phyloP scores from a whole-genome alignment of 2,888 invertebrate genomes.

The Eledona agricola region DNA sequence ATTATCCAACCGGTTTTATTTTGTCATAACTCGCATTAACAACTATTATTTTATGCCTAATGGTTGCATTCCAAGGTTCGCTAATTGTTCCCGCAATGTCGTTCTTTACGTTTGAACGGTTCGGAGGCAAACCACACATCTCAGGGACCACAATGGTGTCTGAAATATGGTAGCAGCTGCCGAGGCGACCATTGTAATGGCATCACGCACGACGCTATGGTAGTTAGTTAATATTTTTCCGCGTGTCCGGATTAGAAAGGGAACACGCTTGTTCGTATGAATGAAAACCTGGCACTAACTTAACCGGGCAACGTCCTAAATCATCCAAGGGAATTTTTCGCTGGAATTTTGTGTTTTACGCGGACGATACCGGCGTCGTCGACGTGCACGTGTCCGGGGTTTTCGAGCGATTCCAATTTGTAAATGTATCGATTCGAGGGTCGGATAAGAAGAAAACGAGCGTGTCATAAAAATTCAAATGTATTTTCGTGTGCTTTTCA shows the following conservation, averaged over 20 bases:
- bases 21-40: conserved; percentile 13
- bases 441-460: conserved; percentile 26
- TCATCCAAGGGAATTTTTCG: too few relatives aligned
- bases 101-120: conserved; percentile 5
- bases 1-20: conserved; percentile 3
- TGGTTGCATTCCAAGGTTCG: conserved; percentile 16
- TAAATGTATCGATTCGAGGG: conserved; percentile 21
- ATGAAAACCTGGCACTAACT: conserved; percentile 15
- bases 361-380: conserved; percentile 1
- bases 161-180: conserved; percentile 21
- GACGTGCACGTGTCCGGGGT: conserved; percentile 6
- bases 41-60: conserved; percentile 9
- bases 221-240: conserved; percentile 20
- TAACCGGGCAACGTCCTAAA: conserved; percentile 1
- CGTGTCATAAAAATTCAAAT: conserved; percentile 28
- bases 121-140: too few relatives aligned
- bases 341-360: too few relatives aligned
- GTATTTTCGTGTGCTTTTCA: conserved; percentile 18
- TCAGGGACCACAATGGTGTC: too few relatives aligned
- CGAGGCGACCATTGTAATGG: conserved; percentile 21
- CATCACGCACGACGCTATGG: conserved; percentile 18
- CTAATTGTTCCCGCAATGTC: conserved; percentile 3
- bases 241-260: conserved; percentile 3
- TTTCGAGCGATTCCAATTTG: conserved; percentile 10
- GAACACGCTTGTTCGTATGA: conserved; percentile 12